Evolutionary conservation across 2,888 invertebrate genomes (phyloP), one percentile per base, ranked within the genome.

Genomic region (Flabesymbios commensalis): DNA sequence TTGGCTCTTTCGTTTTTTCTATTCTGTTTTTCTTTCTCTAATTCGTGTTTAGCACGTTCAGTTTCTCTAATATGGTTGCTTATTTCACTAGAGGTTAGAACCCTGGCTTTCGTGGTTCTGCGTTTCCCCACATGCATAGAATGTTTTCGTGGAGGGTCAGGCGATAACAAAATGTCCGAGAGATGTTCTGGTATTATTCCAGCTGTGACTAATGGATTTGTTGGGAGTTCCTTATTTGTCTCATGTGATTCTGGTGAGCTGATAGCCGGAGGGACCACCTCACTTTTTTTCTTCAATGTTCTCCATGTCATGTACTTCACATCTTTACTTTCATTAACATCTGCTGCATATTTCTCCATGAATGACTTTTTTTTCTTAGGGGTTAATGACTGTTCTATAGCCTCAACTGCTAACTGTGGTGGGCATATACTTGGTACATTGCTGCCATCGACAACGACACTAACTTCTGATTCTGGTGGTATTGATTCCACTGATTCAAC

Each of bases 381-480:
- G 10, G 32, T 56, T 14, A 56, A 5, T n/a, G 56, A 45, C 22
- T 47, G 14, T n/a, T 56, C 43, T 28, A 45, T 47, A n/a, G 45
- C 56, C 19, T 45, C 32, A 26, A 56, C 1, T 14, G 45, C 56
- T 14, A 56, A 39, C n/a, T 29, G 29, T 7, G 56, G 56, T 47
- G 56, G 45, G 31, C 45, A 56, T n/a, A 45, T 19, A 24, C 4
- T 56, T 26, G 45, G 24, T 28, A 10, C 54, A 14, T 10, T 36
- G n/a, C 39, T n/a, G n/a, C 10, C 39, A 36, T 10, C n/a, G 10
- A 36, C 10, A 22, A 45, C 47, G 3, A 56, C 28, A 19, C 31
- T 24, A 1, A 32, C 56, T 17, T 3, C 56, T n/a, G n/a, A n/a
- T n/a, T n/a, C n/a, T n/a, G n/a, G n/a, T n/a, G n/a, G n/a, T n/a